Base-by-base conservation (phyloP, 2,888 invertebrate genomes). In the Xylocampa areola region DNA sequence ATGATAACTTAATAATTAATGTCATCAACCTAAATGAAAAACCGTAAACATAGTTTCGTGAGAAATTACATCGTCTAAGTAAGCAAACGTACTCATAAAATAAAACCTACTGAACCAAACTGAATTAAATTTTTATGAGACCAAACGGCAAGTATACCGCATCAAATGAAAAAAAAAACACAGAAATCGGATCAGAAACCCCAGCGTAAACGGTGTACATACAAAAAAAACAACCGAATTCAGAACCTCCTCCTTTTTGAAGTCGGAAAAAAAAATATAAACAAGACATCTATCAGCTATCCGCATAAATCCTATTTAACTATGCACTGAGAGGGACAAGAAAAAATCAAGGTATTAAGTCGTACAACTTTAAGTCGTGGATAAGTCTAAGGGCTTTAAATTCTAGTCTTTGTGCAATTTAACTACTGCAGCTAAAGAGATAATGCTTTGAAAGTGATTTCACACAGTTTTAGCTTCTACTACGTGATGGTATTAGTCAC, bases 331-430 rank as follows among this genome's bases (percentile, higher is more conserved):
- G 23, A 54, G 30, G 27, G 52, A 55, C 40, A 52, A 62, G 65
- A 73, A 78, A 77, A 80, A 70, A 73, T 68, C 64, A 70, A 78
- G 74, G 68, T 59, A 73, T 80, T 79, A 78, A 81, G 79, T 81
- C 78, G 77, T 77, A 76, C 74, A 78, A 84, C 74, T 81, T 84
- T 76, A 81, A 80, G 76, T 79, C 80, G 67, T 57, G 67, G 71
- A 74, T 80, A 82, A 85, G 82, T 83, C 81, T 68, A 72, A 72
- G 64, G 76, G 81, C 81, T 84, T 89, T 88, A 87, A 85, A 82
- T 87, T 84, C 79, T 77, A 79, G 82, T 84, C 89, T 90, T 89
- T 90, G 88, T 86, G 83, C 85, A 89, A 89, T 89, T 88, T 88
- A 84, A 82, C 84, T 84, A 85, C 76, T 80, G 84, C 80, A 83